Percentiles rank a stretch among this genome's conserved stretches.
phyloP scores from a whole-genome alignment of 2,797 vertebrate species.

The Eulemur albifrons region DNA sequence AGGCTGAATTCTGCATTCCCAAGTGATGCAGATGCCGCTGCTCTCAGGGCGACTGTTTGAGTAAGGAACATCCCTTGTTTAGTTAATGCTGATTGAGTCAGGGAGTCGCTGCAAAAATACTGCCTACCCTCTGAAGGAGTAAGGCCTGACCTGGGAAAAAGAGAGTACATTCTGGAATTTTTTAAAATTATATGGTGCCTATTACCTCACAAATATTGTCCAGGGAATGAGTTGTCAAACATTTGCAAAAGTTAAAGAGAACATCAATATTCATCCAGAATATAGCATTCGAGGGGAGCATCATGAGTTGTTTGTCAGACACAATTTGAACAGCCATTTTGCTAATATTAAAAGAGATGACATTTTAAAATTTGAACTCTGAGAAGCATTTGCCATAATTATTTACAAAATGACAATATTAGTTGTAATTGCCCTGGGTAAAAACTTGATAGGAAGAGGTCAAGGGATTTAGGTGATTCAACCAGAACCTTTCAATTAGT shows the following conservation, averaged over 20 bases:
- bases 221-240: background rate
- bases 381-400: background rate
- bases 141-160: background rate
- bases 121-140: background rate
- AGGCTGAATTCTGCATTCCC: background rate
- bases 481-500: background rate
- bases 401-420: background rate
- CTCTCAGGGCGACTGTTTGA: background rate
- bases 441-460: background rate
- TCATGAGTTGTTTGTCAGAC: background rate
- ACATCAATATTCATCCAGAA: slow-evolving; percentile 39
- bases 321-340: background rate
- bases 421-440: background rate
- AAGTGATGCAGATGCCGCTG: background rate
- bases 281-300: background rate
- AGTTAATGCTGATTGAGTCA: background rate
- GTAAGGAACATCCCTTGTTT: background rate
- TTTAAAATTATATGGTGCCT: background rate
- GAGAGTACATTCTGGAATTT: background rate
- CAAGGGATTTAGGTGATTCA: background rate
- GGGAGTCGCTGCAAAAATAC: background rate
- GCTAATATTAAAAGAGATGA: slow-evolving; percentile 29
- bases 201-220: slow-evolving; percentile 20
- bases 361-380: slow-evolving; percentile 35
- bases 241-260: slow-evolving; percentile 47